Evolutionary conservation across 2,888 invertebrate species (phyloP), one percentile per base, ranked within the genome.

Genomic region (Cosmorhoe ocellata): DNA sequence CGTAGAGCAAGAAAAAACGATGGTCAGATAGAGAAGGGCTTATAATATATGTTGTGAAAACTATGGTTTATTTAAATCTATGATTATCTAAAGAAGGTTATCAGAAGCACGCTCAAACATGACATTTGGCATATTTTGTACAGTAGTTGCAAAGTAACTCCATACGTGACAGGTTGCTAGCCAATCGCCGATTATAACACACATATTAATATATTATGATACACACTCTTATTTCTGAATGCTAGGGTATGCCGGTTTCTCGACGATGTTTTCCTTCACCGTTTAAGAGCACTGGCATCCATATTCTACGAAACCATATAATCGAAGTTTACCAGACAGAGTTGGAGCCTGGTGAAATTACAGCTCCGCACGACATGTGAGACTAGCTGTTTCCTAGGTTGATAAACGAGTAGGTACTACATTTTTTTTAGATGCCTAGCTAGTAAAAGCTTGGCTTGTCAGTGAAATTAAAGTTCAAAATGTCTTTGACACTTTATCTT

Each of bases 261-360:
- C n/a, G n/a, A n/a, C n/a, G n/a, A 4, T 18, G 18, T 18, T 4
- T 18, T 12, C 6, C 12, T 27, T 13, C 27, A 27, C 1, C 38
- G n/a, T n/a, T 11, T 10, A 9, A 10, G 8, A 22, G 2, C 28
- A n/a, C n/a, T n/a, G n/a, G n/a, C n/a, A n/a, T 40, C 31, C 9
- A 9, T 37, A 11, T 32, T 46, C 41, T 28, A 11, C 10, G 36
- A 34, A 36, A 26, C 22, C 33, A 37, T 42, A 42, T 60, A 58
- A 60, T 60, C 58, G 60, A 60, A 60, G 48, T 60, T 60, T 43
- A 56, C 54, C 51, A 51, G 57, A 38, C 50, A 41, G 48, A 59
- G 60, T 59, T 47, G 48, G 45, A 45, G 50, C 54, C 56, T 49
- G 50, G 49, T 53, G 38, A 40, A 41, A 58, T 61, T 61, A 58